Base-by-base conservation (phyloP, 2,113 vertebrate genomes). In the Dipodomys merriami region DNA sequence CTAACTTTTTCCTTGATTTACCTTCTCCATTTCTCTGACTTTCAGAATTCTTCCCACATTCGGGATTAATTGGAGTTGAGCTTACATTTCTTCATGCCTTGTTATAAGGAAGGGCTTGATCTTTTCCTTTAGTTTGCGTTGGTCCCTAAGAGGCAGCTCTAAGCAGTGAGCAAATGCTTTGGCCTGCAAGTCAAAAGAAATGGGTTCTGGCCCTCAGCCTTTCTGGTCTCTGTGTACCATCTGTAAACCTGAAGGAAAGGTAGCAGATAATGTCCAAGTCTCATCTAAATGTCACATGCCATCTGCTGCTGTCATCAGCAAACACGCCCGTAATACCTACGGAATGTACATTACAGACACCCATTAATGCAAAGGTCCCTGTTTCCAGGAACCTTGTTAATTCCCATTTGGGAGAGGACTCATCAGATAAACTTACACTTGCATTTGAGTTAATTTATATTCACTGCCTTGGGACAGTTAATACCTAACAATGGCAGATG, bases 1-100 rank as follows among this genome's bases (percentile, higher is more conserved):
- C 62, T 91, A 77, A 0, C 64, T 88, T 96, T 86, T 91, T 87
- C 87, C 83, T 27, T 82, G 7, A 85, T 82, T 81, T 95, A 88
- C 94, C 97, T 97, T 97, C 74, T 71, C 93, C 83, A 67, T 96
- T 84, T 91, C 65, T 88, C 73, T 96, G 95, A 92, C 27, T 27
- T 81, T 96, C 88, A 90, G 83, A 95, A 86, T 94, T 94, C 76
- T 67, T 0, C 1, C 67, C 22, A 76, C 64, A 18, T 92, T 97
- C n/a, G 6, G 35, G 39, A 95, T 95, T 83, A 85, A 0, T 57
- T 68, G 64, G 85, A 73, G 33, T 60, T 6, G 29, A 29, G 91
- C 53, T 87, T 88, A 23, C 13, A 10, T 73, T 67, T 62, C 77
- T 84, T 83, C 6, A 0, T 30, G 44, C 49, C 62, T 67, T 83